Conservation (phyloP, 2,113 vertebrate genomes). For the Butorides virescens region DNA sequence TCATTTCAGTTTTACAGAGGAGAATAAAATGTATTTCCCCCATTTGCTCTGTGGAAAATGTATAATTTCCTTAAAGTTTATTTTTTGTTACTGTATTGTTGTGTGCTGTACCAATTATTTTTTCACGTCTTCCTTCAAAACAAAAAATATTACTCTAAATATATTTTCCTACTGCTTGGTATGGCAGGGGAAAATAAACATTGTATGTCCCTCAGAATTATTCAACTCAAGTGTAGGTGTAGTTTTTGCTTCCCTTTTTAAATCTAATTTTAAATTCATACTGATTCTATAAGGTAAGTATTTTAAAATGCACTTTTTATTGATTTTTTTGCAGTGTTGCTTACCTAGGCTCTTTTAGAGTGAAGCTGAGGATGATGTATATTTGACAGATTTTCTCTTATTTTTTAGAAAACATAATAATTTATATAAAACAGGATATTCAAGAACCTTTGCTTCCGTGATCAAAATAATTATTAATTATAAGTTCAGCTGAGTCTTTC, state of each 20-base stretch:
- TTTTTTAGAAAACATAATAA: not conserved
- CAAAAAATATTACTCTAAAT: not conserved
- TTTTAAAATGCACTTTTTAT: not conserved
- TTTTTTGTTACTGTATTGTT: not conserved
- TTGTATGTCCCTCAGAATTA: not conserved
- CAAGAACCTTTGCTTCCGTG: not conserved
- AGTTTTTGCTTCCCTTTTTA: not conserved
- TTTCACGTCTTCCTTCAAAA: not conserved
- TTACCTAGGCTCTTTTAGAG: not conserved
- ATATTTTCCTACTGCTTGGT: not conserved
- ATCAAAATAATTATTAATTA: not conserved
- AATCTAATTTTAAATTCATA: not conserved
- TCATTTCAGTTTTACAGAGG: not conserved
- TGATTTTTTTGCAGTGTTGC: not conserved
- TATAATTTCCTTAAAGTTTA: accelerated
- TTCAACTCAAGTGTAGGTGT: not conserved
- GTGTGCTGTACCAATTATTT: not conserved
- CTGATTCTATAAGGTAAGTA: not conserved
- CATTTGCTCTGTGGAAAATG: not conserved
- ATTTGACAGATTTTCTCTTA: not conserved
- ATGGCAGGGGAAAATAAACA: not conserved
- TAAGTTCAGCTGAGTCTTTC: not conserved
- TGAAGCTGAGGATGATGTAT: not conserved
- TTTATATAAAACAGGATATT: not conserved
- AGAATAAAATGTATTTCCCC: not conserved